Evolutionary conservation across 2,888 invertebrate species (phyloP).

Genomic region (Heliconius charithonia): DNA sequence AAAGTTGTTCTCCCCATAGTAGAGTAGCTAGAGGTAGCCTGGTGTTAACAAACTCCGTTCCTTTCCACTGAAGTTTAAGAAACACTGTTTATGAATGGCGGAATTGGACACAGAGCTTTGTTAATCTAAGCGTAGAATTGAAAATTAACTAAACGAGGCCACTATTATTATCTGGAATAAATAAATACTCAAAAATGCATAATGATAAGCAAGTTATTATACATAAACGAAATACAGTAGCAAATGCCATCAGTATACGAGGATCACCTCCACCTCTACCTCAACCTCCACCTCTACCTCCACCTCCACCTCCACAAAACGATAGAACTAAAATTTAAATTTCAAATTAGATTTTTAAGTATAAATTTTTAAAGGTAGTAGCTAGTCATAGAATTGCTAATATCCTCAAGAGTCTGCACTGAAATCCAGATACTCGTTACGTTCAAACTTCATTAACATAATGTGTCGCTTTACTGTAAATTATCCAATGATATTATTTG

Average conservation of each 20-base stretch:
- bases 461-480: conserved; percentile 23
- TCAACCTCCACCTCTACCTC: too few relatives aligned
- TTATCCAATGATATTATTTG: conserved; percentile 24
- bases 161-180: too few relatives aligned
- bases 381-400: conserved; percentile 40
- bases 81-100: too few relatives aligned
- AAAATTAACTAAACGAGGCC: too few relatives aligned
- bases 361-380: conserved; percentile 39
- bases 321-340: conserved; percentile 19
- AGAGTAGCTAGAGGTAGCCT: too few relatives aligned
- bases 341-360: conserved; percentile 26
- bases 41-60: too few relatives aligned
- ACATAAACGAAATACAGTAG: not conserved
- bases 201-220: not conserved
- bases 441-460: conserved; percentile 35
- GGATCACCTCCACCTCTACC: not conserved
- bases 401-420: conserved; percentile 35
- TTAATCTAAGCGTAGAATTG: too few relatives aligned
- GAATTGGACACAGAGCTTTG: too few relatives aligned
- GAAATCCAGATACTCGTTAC: conserved; percentile 35
- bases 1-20: too few relatives aligned
- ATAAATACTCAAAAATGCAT: not conserved
- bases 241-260: not conserved
- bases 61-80: too few relatives aligned
- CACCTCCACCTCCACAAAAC: not conserved